Base-by-base conservation (phyloP, 2,797 vertebrate genomes). In the Crenuchus spilurus region DNA sequence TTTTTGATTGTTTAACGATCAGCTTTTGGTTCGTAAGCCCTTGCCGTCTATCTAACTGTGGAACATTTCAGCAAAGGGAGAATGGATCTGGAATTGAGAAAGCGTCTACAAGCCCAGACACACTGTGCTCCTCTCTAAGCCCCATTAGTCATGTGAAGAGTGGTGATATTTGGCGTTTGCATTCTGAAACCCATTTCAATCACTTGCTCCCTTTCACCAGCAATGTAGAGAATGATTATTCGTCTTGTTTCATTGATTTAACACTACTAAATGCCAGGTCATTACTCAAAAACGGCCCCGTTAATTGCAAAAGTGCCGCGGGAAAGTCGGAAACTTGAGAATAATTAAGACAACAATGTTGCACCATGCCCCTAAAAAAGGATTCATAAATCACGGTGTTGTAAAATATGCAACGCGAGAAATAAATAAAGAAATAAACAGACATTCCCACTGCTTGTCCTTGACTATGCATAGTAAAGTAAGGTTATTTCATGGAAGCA, bases 231-330 rank as follows among this genome's bases (percentile, higher is more conserved):
- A 60, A 48, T 33, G 65, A 80, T 84, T 83, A 78, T 84, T 84
- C 80, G 64, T 84, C 64, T 81, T 80, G 67, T 78, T 82, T 82
- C 64, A 79, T 84, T 74, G 81, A 87, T 84, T 74, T 20, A 41
- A 76, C 64, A 51, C 35, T 37, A 44, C 18, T 73, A 81, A 87
- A 84, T 84, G 75, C 64, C 72, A 76, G 77, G 77, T 70, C 64
- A 79, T 84, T 80, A 74, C 67, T 82, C 51, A 73, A 51, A 81
- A 82, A 70, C 4, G 1, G 35, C 13, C 54, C 31, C n/a, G 6
- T 39, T 76, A 66, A 80, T 83, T 79, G 80, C 68, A 64, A 70
- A n/a, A 67, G 70, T 64, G 60, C 76, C 52, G 22, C 28, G 49
- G 72, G 76, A 73, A 80, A 75, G 85, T 58, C 5, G 42, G 57